Evolutionary conservation across 2,113 vertebrate genomes (phyloP), one percentile per base, ranked within the genome.

Genomic region (Channa maculata): DNA sequence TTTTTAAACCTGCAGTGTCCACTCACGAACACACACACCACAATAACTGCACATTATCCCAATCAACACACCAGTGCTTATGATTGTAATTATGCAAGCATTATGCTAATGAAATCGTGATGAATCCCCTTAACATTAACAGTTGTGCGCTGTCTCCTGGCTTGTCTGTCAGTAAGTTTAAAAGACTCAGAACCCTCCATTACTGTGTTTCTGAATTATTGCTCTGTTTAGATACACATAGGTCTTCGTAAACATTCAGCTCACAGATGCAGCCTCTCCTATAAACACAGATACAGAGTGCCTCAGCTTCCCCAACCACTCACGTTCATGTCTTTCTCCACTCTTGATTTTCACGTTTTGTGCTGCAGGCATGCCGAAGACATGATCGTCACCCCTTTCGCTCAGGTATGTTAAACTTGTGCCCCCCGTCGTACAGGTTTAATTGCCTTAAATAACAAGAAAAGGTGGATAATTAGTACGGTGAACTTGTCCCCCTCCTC

Each of bases 331-430:
- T 61, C 54, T 14, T 41, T 48, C 11, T 65, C 9, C 67, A 2
- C 48, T 68, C 33, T 63, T 33, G 75, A 1, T 79, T 71, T 71
- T 43, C 9, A 44, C 3, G 33, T 75, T 38, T 57, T 55, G 13
- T 61, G 45, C 84, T 84, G 5, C 88, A 98, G 97, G 80, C 96
- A 98, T 9, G 86, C 95, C 0, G 97, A 98, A 90, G 97, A 98
- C 91, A 95, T 97, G 91, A 98, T 98, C 6, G 97, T 98, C 77
- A 97, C 97, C 2, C 97, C 97, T 12, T 98, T 98, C 41, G 97
- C 97, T 92, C 97, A 98, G 97, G 97, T 97, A 83, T 69, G 93
- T 67, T 53, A 15, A 36, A 39, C 7, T 39, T 10, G 24, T 8
- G 57, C 59, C 13, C 45, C 33, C 68, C 24, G 4, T 79, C 64